Conservation (phyloP, 2,888 invertebrate genomes). For the Dysmachus trigonus region DNA sequence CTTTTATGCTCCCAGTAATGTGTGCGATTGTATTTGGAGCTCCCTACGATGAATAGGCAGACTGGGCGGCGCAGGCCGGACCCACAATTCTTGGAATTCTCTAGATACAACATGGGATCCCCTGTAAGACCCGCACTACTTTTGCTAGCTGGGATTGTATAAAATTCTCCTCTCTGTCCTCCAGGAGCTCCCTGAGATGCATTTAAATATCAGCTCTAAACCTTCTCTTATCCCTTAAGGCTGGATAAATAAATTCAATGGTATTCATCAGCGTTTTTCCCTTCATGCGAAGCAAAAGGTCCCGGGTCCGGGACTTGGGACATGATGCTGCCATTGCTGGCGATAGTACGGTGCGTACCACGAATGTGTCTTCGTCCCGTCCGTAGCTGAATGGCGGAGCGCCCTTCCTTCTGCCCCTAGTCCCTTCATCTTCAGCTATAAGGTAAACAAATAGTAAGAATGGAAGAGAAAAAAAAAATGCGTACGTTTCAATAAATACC, state of each 20-base stretch:
- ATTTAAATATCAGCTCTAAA: conserved; percentile 42
- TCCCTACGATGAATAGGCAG: conserved; percentile 15
- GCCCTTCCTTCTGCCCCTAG: background rate
- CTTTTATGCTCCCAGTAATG: conserved; percentile 19
- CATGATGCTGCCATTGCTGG: background rate
- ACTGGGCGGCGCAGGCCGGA: background rate
- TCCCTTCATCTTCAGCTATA: conserved; percentile 4
- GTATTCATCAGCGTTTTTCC: conserved; percentile 42
- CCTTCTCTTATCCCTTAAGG: conserved; percentile 43
- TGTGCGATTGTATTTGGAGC: conserved; percentile 27
- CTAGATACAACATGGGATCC: background rate
- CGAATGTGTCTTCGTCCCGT: background rate
- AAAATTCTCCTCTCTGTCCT: conserved; percentile 19
- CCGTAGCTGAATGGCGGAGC: background rate
- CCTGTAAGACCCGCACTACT: too few relatives aligned
- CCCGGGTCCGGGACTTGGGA: background rate
- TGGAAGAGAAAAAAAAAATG: conserved; percentile 43
- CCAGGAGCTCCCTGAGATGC: conserved; percentile 39
- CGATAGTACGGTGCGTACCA: background rate
- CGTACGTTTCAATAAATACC: conserved; percentile 45
- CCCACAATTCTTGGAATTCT: background rate
- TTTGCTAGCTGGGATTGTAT: conserved; percentile 2
- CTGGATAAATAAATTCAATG: conserved; percentile 43
- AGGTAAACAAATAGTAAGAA: conserved; percentile 43
- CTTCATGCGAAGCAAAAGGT: conserved; percentile 4